phyloP scores from a whole-genome alignment of 2,888 invertebrate genomes.

The Dasypogon diadema region DNA sequence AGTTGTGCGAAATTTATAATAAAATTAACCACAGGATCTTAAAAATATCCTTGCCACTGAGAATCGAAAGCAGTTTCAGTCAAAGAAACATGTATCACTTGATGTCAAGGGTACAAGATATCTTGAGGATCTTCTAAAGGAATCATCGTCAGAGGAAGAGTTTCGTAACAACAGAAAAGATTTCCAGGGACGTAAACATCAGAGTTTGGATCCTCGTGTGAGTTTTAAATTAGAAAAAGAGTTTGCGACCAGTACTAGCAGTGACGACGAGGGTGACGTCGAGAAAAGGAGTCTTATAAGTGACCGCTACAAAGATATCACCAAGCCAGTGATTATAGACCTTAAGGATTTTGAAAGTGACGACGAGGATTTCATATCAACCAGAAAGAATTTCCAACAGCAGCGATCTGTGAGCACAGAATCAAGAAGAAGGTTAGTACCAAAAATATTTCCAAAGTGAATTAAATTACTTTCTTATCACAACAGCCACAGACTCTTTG shows the following conservation, averaged over 20 bases:
- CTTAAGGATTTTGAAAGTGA: slow-evolving; percentile 66
- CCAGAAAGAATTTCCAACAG: slow-evolving; percentile 74
- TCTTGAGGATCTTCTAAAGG: slow-evolving; percentile 67
- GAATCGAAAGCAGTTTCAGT: slow-evolving; percentile 67
- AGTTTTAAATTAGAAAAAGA: slow-evolving; percentile 68
- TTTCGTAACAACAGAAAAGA: slow-evolving; percentile 67
- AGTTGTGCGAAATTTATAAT: no score
- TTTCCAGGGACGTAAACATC: slow-evolving; percentile 68
- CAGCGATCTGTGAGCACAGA: slow-evolving; percentile 74
- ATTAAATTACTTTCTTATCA: neutral
- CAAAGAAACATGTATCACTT: slow-evolving; percentile 68
- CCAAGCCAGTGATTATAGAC: slow-evolving; percentile 68
- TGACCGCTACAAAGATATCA: slow-evolving; percentile 66
- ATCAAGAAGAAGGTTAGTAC: slow-evolving; percentile 71
- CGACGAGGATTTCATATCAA: slow-evolving; percentile 71
- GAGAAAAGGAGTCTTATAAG: slow-evolving; percentile 67
- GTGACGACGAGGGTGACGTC: slow-evolving; percentile 66
- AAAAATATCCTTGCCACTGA: slow-evolving; percentile 66
- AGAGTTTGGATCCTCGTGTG: slow-evolving; percentile 68
- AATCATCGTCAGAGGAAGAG: slow-evolving; percentile 68
- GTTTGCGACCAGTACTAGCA: slow-evolving; percentile 64
- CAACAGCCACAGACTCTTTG: slow-evolving; percentile 68
- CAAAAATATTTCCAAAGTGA: neutral
- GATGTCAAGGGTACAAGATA: slow-evolving; percentile 67
- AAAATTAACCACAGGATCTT: slow-evolving; percentile 61